Base-by-base conservation (phyloP, 2,888 invertebrate species). In the Ganaspis brasiliensis region DNA sequence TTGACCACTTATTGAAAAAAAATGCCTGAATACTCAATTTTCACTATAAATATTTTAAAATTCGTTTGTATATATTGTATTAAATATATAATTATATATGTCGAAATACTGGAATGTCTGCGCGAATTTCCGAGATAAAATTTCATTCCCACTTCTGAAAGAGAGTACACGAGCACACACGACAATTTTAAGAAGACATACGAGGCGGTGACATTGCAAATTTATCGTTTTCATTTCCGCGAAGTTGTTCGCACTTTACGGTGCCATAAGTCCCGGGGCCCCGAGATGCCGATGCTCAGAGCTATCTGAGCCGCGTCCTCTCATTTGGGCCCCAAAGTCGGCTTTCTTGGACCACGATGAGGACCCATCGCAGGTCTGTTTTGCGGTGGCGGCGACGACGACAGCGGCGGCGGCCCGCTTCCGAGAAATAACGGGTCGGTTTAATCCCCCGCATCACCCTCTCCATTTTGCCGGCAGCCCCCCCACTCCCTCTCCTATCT, bases 351-450 rank as follows among this genome's bases (percentile, higher is more conserved):
- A 31, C 31, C 37, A 56, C 9, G 21, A 19, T 70, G 73, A 52
- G 59, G 76, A 78, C 78, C 81, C 81, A 87, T 88, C 87, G 88
- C 89, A 89, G 87, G 89, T 89, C 87, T 88, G 89, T 89, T 89
- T 88, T 88, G 86, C 89, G 87, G 87, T 67, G 63, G 45, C 63
- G 59, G 35, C 31, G 31, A 84, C 85, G 86, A 81, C 80, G 79
- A 79, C 84, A 86, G 85, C 89, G 87, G 85, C 21, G 40, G 21
- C 63, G 40, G 21, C 86, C 85, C 87, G 87, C 85, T 89, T 90
- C 90, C 87, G 84, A 89, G 89, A 89, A 90, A 86, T 90, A 90
- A 90, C 89, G 90, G 90, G 89, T 90, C 89, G 88, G 87, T 86
- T 86, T 87, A 84, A 84, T 19, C 59, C 59, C 59, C 59, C 59